Conservation (phyloP, 2,113 vertebrate genomes). For the Hippocampus abdominalis region DNA sequence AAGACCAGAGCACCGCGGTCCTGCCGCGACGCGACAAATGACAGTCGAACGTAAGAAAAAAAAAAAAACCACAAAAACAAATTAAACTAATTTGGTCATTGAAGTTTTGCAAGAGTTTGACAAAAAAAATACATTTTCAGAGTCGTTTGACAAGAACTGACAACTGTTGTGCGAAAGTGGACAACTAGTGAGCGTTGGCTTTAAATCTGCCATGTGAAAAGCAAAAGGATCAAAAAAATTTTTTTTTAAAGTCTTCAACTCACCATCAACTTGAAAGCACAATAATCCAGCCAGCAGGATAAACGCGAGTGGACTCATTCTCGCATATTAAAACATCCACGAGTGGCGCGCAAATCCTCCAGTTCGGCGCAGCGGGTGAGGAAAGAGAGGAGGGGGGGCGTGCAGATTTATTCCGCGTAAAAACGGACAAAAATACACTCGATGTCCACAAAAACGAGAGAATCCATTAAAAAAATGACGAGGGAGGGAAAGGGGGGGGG, state of each 20-base stretch:
- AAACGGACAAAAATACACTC: constrained; percentile 56
- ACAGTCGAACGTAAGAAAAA: not conserved
- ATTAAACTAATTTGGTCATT: not conserved
- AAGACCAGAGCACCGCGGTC: not conserved
- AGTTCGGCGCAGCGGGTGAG: constrained; percentile 30
- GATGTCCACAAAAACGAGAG: constrained; percentile 64
- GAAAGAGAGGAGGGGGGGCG: constrained; percentile 44
- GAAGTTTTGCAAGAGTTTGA: not conserved
- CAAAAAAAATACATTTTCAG: no score
- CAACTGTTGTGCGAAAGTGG: not conserved
- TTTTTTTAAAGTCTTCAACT: constrained; percentile 72
- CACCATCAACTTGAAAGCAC: constrained; percentile 85
- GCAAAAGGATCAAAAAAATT: no score
- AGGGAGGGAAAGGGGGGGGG: constrained; percentile 1
- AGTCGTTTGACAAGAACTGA: not conserved
- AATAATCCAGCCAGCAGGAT: constrained; percentile 91
- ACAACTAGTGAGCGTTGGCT: not conserved
- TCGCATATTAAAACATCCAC: constrained; percentile 90
- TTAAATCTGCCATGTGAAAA: not conserved
- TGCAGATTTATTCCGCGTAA: constrained; percentile 46
- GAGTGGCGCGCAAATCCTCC: constrained; percentile 77
- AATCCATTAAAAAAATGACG: constrained; percentile 68
- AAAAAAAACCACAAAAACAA: no score
- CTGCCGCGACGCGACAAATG: not conserved
- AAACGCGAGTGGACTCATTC: constrained; percentile 90